These are phyloP conservation scores for Spizella passerina DNA, from an alignment of 2,797 vertebrate species.

Conservation along the genomic window DNA sequence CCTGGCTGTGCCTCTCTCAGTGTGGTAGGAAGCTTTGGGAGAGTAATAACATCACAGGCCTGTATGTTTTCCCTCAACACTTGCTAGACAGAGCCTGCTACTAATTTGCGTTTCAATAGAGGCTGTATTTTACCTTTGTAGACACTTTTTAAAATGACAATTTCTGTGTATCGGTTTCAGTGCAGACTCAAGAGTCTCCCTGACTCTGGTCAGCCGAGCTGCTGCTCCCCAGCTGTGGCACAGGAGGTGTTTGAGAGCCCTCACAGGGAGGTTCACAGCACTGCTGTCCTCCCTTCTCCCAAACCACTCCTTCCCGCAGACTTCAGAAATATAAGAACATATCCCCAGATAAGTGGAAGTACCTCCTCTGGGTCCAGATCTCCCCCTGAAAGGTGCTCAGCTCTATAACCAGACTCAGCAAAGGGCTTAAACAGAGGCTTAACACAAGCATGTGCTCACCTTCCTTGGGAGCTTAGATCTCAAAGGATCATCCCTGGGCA, in stretches of 20 bases:
- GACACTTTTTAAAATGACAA: not conserved
- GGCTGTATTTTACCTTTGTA: not conserved
- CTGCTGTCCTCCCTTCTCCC: not conserved
- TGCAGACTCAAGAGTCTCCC: not conserved
- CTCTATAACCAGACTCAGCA: not conserved
- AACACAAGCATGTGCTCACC: not conserved
- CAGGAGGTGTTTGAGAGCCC: not conserved
- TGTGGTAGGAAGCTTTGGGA: not conserved
- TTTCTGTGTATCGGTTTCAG: not conserved
- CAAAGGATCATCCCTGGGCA: not conserved
- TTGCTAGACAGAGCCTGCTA: not conserved
- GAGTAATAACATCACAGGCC: not conserved
- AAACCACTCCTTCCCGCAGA: not conserved
- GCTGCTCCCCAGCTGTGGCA: not conserved
- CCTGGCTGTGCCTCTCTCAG: not conserved
- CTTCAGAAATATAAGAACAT: not conserved
- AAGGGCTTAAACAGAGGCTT: not conserved
- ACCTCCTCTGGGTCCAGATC: not conserved
- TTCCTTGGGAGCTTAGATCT: not conserved
- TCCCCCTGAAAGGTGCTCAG: not conserved
- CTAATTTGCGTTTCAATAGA: not conserved
- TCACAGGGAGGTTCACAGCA: fast-evolving
- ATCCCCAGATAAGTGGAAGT: no score
- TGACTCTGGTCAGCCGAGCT: not conserved
- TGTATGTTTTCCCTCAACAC: not conserved